Percentiles rank a stretch among this genome's conserved stretches.
Conservation (phyloP, 2,113 vertebrate species). For the Coturnix japonica region DNA sequence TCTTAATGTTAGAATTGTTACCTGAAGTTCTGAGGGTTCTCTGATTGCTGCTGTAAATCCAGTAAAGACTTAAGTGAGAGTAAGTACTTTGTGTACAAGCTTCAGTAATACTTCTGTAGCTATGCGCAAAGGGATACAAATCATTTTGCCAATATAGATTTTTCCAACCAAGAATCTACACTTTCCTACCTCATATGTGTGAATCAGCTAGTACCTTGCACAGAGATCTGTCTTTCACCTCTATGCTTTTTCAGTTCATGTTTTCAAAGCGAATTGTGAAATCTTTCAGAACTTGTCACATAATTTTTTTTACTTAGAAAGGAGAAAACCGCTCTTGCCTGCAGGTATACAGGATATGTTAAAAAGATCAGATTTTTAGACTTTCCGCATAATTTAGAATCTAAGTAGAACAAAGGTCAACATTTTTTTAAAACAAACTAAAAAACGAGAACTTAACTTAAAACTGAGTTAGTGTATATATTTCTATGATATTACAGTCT, state of each 20-base stretch:
- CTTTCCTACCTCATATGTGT: neutral
- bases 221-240: neutral
- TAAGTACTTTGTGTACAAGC: neutral
- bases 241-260: neutral
- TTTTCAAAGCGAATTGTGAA: slow-evolving; percentile 10
- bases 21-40: neutral
- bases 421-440: slow-evolving; percentile 22
- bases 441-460: neutral
- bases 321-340: neutral
- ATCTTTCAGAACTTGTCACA: neutral
- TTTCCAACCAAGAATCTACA: neutral
- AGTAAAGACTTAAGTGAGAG: neutral
- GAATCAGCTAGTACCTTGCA: neutral
- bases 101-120: neutral
- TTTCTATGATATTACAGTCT: neutral
- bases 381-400: neutral
- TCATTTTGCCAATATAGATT: neutral
- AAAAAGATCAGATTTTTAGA: neutral
- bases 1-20: neutral
- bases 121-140: neutral
- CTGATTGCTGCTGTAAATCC: neutral
- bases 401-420: neutral
- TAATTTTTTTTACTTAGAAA: slow-evolving; percentile 3
- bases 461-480: neutral
- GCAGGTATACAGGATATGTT: neutral